These are phyloP conservation scores for Ichneumoninae sp. DNA, from an alignment of 2,888 invertebrate genomes.

Conservation along the genomic window DNA sequence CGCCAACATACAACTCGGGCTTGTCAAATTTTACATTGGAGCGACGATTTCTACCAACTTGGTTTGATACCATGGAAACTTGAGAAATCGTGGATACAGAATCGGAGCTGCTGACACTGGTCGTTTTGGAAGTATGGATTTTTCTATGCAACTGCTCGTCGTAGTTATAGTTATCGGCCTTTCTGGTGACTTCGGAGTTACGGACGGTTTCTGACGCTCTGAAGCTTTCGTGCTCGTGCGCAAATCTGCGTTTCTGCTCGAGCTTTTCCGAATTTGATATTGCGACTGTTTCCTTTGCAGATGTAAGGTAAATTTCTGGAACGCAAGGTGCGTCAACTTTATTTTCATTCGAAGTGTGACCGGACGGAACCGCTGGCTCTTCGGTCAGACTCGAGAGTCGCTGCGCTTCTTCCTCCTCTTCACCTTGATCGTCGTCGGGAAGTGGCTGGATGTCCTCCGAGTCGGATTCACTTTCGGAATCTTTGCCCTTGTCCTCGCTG, in stretches of 20 bases:
- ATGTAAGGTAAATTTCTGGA: not conserved
- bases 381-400: not conserved
- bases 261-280: not conserved
- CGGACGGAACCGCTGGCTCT: not conserved
- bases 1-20: not conserved
- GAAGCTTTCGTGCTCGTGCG: not conserved
- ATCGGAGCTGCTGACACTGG: not conserved
- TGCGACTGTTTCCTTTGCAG: not conserved
- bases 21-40: conserved; percentile 40
- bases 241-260: not conserved
- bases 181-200: conserved; percentile 26
- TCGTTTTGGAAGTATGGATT: not conserved
- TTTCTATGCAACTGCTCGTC: not conserved
- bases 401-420: not conserved
- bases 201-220: conserved; percentile 18
- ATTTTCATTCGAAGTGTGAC: not conserved
- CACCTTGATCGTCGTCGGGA: conserved; percentile 30
- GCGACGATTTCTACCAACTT: conserved; percentile 3
- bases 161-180: conserved; percentile 22
- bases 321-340: not conserved
- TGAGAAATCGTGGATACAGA: not conserved
- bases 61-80: not conserved
- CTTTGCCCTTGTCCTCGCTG: conserved; percentile 74
- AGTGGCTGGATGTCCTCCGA: conserved; percentile 70
- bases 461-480: conserved; percentile 65